These are phyloP conservation scores for Strigamia crassipes DNA, from an alignment of 2,888 invertebrate genomes.

Conservation along the genomic window DNA sequence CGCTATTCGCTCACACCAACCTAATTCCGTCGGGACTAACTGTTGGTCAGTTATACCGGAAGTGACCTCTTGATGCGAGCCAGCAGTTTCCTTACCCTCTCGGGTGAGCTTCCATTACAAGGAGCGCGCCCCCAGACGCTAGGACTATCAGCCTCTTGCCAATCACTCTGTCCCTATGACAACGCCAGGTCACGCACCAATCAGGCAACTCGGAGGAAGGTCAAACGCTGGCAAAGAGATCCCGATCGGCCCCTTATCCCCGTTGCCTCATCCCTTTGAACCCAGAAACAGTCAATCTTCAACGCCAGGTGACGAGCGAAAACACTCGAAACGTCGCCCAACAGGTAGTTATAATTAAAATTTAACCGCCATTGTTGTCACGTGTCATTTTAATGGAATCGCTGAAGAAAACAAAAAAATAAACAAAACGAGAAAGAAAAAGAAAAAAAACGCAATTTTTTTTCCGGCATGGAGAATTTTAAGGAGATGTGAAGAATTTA, in stretches of 20 bases:
- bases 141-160: conserved; percentile 42
- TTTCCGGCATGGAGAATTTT: background rate
- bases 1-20: background rate
- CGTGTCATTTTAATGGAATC: background rate
- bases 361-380: background rate
- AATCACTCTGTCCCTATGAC: conserved; percentile 13
- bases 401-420: background rate
- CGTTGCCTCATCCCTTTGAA: background rate
- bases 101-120: conserved; percentile 43
- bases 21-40: conserved; percentile 17
- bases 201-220: conserved; percentile 44
- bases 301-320: background rate
- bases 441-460: background rate
- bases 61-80: conserved; percentile 8
- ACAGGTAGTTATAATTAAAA: conserved; percentile 19
- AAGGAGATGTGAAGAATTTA: background rate
- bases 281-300: background rate
- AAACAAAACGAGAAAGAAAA: background rate
- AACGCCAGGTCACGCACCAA: conserved; percentile 43
- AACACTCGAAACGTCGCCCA: background rate
- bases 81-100: background rate
- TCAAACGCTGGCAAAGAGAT: conserved; percentile 19
- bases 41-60: conserved; percentile 23
- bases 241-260: background rate
- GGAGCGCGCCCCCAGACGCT: conserved; percentile 41